These are phyloP conservation scores for Phodopus roborovskii DNA, from an alignment of 2,113 vertebrate genomes.

Conservation along the genomic window DNA sequence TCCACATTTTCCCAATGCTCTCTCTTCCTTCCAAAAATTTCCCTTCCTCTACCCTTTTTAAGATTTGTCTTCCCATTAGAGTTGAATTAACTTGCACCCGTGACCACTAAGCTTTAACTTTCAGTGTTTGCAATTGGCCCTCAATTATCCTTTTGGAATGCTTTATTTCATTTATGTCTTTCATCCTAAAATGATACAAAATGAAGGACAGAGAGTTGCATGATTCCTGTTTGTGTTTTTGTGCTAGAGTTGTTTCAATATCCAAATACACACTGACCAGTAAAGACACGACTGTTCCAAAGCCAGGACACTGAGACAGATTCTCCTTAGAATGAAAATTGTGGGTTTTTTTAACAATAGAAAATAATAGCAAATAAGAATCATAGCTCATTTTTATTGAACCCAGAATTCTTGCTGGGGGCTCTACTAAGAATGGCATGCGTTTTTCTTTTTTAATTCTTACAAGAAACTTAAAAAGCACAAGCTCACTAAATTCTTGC, in stretches of 20 bases:
- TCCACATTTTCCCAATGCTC: too few relatives aligned
- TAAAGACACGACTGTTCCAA: not conserved
- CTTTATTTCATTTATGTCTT: not conserved
- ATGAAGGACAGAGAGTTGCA: not conserved
- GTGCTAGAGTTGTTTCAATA: not conserved
- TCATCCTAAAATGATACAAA: not conserved
- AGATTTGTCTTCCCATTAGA: not conserved
- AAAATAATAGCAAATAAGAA: not conserved
- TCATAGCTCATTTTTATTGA: not conserved
- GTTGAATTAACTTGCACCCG: not conserved
- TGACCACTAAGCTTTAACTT: not conserved
- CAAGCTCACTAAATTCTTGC: too few relatives aligned
- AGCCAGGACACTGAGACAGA: not conserved
- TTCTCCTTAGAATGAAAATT: not conserved
- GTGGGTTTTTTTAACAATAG: not conserved
- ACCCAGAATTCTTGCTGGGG: not conserved
- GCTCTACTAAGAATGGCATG: rapidly evolving
- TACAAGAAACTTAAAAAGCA: not conserved
- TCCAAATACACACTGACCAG: not conserved
- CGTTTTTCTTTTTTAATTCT: not conserved
- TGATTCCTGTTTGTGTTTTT: not conserved
- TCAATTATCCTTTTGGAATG: constrained; percentile 7
- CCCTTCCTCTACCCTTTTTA: too few relatives aligned
- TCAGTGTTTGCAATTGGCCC: not conserved
- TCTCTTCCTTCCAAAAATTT: too few relatives aligned